phyloP scores from a whole-genome alignment of 1,140 invertebrate genomes.

The Armadillidium nasatum region DNA sequence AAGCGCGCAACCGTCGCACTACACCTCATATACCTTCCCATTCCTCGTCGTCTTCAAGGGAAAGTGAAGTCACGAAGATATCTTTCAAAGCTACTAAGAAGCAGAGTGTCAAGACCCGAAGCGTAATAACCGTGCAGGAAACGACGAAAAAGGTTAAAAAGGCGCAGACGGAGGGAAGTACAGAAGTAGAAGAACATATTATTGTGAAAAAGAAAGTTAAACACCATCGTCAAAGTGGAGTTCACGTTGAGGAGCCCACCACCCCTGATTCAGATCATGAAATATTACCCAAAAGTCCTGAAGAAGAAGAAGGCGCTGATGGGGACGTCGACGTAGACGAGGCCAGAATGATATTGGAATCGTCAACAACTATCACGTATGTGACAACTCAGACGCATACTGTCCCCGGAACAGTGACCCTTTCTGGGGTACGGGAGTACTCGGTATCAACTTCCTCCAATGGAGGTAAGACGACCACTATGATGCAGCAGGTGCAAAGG shows the following conservation, averaged over 20 bases:
- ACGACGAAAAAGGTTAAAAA: constrained; percentile 44
- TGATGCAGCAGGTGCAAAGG: constrained; percentile 39
- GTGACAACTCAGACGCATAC: constrained; percentile 39
- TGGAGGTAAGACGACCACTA: constrained; percentile 37
- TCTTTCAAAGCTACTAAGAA: constrained; percentile 41
- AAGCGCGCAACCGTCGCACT: constrained; percentile 52
- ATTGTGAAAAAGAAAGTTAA: constrained; percentile 45
- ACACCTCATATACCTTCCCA: constrained; percentile 18
- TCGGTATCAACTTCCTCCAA: constrained; percentile 36
- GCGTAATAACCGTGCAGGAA: constrained; percentile 43
- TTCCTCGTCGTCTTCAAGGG: constrained; percentile 36
- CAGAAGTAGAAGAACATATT: constrained; percentile 42
- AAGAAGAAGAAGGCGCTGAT: constrained; percentile 14
- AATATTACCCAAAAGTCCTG: constrained; percentile 31
- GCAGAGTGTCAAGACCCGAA: constrained; percentile 37
- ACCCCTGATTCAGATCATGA: constrained; percentile 38
- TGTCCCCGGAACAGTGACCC: constrained; percentile 36
- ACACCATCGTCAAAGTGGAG: constrained; percentile 20
- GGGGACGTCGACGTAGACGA: too few species aligned
- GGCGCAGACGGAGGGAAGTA: constrained; percentile 38
- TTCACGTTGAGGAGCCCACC: neutral
- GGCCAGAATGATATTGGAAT: constrained; percentile 35
- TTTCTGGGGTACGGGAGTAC: constrained; percentile 38
- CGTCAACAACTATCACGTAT: constrained; percentile 32
- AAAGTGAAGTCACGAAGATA: constrained; percentile 43